Conservation (phyloP, 2,113 vertebrate genomes). For the Ivindomyrus marchei region DNA sequence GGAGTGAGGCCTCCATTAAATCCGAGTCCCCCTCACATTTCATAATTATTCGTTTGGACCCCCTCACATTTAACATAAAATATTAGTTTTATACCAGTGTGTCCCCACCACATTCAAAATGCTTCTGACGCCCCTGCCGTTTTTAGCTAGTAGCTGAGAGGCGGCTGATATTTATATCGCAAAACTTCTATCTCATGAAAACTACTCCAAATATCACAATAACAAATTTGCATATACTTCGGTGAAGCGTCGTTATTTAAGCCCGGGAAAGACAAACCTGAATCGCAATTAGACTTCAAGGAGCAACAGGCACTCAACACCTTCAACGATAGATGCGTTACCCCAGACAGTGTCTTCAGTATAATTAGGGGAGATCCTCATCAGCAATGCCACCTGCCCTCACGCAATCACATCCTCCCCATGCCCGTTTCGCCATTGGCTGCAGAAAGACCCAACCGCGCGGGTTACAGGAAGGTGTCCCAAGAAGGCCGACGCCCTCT, state of each 20-base stretch:
- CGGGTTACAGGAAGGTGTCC: constrained; percentile 19
- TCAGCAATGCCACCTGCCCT: constrained; percentile 56
- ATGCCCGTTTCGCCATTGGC: constrained; percentile 17
- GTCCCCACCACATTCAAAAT: too few relatives aligned
- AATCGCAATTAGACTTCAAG: constrained; percentile 58
- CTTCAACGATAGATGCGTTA: constrained; percentile 34
- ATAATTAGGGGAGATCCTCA: constrained; percentile 51
- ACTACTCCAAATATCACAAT: constrained; percentile 22
- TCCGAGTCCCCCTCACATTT: too few relatives aligned
- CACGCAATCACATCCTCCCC: constrained; percentile 28
- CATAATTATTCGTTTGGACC: too few relatives aligned
- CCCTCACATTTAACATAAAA: too few relatives aligned
- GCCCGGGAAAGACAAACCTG: constrained; percentile 44
- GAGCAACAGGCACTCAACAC: constrained; percentile 53
- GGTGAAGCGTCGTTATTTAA: constrained; percentile 42
- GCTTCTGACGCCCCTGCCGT: background rate
- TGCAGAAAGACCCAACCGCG: constrained; percentile 45
- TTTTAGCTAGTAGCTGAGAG: constrained; percentile 40
- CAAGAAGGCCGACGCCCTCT: constrained; percentile 17
- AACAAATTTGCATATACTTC: constrained; percentile 24
- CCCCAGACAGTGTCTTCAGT: constrained; percentile 46
- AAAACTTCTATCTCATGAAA: constrained; percentile 2
- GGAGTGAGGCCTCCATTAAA: background rate
- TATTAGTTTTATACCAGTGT: too few relatives aligned
- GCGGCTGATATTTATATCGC: constrained; percentile 52